A percentile compares a stretch with the other conserved stretches of the same genome.
These are phyloP conservation scores for Luscinia megarhynchos DNA, from an alignment of 2,797 vertebrate species.

Conservation along the genomic window DNA sequence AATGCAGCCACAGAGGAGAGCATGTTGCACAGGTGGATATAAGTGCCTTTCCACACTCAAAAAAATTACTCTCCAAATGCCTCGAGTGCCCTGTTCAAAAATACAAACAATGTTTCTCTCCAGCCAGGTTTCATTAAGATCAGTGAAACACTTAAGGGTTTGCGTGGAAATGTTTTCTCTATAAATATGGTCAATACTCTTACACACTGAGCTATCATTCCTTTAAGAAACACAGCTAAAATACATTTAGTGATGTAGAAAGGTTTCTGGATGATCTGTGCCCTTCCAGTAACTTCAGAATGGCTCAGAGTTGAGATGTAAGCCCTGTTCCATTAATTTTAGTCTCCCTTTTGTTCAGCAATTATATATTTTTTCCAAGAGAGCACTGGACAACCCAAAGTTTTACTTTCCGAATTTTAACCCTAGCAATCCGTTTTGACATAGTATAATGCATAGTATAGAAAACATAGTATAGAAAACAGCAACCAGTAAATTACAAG, in stretches of 20 bases:
- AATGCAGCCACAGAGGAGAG: not conserved
- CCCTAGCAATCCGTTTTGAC: not conserved
- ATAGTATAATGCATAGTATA: not conserved
- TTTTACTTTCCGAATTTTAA: not conserved
- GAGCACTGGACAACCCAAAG: not conserved
- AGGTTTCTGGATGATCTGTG: not conserved
- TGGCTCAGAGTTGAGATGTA: not conserved
- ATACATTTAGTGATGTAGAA: not conserved
- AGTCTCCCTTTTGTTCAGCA: not conserved
- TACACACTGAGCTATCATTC: not conserved
- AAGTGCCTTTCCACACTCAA: not conserved
- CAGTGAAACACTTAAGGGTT: not conserved
- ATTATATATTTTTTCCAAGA: not conserved
- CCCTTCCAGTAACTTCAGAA: not conserved
- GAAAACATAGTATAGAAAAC: not conserved
- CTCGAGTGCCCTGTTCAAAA: not conserved
- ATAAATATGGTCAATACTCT: not conserved
- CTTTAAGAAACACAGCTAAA: not conserved
- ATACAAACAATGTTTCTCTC: not conserved
- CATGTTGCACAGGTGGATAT: rapidly evolving
- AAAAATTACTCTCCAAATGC: not conserved
- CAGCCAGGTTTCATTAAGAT: not conserved
- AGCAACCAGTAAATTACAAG: not conserved
- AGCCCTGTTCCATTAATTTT: not conserved
- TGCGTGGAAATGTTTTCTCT: not conserved